Evolutionary conservation across 2,113 vertebrate genomes (phyloP).

Genomic region (Toxostoma redivivum): DNA sequence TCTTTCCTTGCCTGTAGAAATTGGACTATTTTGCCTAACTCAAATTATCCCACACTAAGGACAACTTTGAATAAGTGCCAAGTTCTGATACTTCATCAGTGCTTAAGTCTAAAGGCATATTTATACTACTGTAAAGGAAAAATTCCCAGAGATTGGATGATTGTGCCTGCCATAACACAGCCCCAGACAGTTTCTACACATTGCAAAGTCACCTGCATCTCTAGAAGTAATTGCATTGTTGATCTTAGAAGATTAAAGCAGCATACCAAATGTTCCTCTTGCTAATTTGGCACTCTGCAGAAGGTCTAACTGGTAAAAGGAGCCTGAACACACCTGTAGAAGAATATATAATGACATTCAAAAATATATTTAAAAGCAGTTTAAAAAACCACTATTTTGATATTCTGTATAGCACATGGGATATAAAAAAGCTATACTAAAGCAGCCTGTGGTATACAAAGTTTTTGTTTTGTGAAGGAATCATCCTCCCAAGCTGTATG

Average conservation of each 20-base stretch:
- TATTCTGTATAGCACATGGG: not conserved
- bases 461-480: not conserved
- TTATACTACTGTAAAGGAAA: not conserved
- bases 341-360: not conserved
- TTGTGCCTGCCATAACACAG: not conserved
- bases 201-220: slow-evolving; percentile 1
- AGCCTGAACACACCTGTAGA: not conserved
- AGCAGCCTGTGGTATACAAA: not conserved
- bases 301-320: not conserved
- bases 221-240: not conserved
- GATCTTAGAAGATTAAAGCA: not conserved
- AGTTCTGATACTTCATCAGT: not conserved
- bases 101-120: not conserved
- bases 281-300: not conserved
- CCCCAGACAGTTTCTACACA: not conserved
- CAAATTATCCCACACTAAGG: not conserved
- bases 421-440: not conserved
- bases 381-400: not conserved
- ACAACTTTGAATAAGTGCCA: slow-evolving; percentile 7
- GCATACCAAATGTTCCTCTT: not conserved
- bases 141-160: not conserved
- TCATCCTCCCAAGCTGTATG: not conserved
- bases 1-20: not conserved
- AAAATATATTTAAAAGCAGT: not conserved
- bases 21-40: not conserved